Base-by-base conservation (phyloP, 2,888 invertebrate genomes). In the Acrobasis suavella region DNA sequence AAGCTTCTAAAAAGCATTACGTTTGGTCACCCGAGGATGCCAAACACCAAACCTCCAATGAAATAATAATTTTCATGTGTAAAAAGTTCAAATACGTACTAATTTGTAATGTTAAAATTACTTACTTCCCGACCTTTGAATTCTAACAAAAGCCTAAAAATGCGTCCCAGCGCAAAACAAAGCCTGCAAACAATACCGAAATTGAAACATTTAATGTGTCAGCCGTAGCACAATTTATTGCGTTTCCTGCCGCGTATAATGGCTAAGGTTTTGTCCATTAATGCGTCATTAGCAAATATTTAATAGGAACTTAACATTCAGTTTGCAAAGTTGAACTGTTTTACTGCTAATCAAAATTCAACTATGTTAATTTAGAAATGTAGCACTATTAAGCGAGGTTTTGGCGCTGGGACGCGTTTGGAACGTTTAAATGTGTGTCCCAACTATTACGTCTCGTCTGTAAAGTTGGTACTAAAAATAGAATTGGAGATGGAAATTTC, bases 341-440 rank as follows among this genome's bases (percentile, higher is more conserved):
- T 84, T 82, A 86, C 79, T 80, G 84, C 85, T 87, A 83, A 88
- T 89, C 86, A 87, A 88, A 88, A 89, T 89, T 89, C 87, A 86
- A 85, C 82, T 87, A 89, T 89, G 89, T 79, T 87, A 89, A 89
- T 89, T 79, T 71, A 69, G 64, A 69, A 75, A 81, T 76, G 76
- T 78, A 82, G 80, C 80, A 80, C 80, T 83, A 82, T 83, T 80
- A 85, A 77, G 73, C 70, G 72, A 71, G 74, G 46, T 63, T 70
- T 69, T 69, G 69, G 69, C 67, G 67, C 68, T 66, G 67, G 67
- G 70, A 62, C 68, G 64, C 71, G 72, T 71, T 72, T 64, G 64
- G 64, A 67, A 65, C 71, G 75, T 77, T 76, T 77, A 75, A 79
- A 78, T 78, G 74, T 66, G 64, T 14, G 16, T 16, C 17, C 56